Base-by-base conservation (phyloP, 2,113 vertebrate species). In the rabbit (Oryctolagus cuniculus) region DNA sequence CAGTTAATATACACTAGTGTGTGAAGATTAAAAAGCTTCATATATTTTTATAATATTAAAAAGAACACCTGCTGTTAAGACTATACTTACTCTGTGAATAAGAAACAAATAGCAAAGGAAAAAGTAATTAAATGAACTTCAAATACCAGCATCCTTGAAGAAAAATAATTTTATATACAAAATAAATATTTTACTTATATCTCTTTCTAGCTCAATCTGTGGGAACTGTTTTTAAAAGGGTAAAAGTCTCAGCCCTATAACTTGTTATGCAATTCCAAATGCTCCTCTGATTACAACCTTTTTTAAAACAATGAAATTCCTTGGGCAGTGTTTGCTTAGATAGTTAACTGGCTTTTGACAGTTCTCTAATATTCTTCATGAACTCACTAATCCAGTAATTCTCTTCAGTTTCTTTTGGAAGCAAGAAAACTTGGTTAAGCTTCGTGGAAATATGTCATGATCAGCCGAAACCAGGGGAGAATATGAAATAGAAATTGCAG, bases 71-170 rank as follows among this genome's bases (percentile, higher is more conserved):
- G 53, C 21, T 67, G 21, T 21, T 77, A 94, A 86, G 44, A 81
- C 31, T 79, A n/a, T 63, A 75, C 19, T 12, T 93, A 10, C 0
- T 96, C 64, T 78, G 10, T 49, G 22, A 8, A 82, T 4, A 96
- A 77, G 84, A 94, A 96, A 95, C 17, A 94, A 93, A 92, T 27
- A 90, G 74, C 82, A 96, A 96, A 92, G 96, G 10, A 95, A 89
- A 34, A 90, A 92, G 79, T 96, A 94, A 97, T 95, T 94, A 96
- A 90, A 92, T 15, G 21, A 95, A 86, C 16, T 73, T 87, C 95
- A 84, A 95, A 94, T 61, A 64, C 10, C 0, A 95, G 84, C 91
- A 94, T 87, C 72, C 34, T 93, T 88, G 44, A 22, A 79, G 44
- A 92, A 90, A 93, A 90, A 85, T 15, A 58, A 69, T 63, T 85